Percentiles rank a stretch among this genome's conserved stretches.
Conservation (phyloP, 2,797 vertebrate species). For the Coranthus polyacanthus region DNA sequence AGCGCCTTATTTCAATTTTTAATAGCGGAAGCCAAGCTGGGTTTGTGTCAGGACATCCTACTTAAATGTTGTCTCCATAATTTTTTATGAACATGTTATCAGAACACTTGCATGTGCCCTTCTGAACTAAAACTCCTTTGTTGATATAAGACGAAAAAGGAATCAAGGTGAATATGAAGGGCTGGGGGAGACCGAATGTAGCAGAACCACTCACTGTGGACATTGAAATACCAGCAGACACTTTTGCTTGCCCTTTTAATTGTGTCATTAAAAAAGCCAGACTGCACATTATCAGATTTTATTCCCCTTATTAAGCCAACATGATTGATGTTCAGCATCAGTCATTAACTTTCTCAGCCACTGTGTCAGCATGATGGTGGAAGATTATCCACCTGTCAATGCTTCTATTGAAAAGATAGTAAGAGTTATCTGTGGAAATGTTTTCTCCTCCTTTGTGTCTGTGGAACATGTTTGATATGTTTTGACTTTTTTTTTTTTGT, state of each 20-base stretch:
- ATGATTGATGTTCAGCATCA: slow-evolving; percentile 12
- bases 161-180: slow-evolving; percentile 38
- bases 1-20: slow-evolving; percentile 85
- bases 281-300: slow-evolving; percentile 1
- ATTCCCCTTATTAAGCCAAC: background rate
- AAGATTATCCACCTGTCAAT: slow-evolving; percentile 1
- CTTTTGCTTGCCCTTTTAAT: slow-evolving; percentile 2
- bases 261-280: background rate
- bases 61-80: slow-evolving; percentile 42
- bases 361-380: background rate
- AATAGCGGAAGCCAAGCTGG: slow-evolving; percentile 62
- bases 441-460: background rate
- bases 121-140: slow-evolving; percentile 40
- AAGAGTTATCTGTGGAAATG: background rate
- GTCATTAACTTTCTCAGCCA: slow-evolving; percentile 10
- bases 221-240: slow-evolving; percentile 28
- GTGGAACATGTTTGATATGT: slow-evolving; percentile 19
- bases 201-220: slow-evolving; percentile 42
- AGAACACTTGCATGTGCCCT: slow-evolving; percentile 29
- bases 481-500: slow-evolving; percentile 33
- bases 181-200: slow-evolving; percentile 44
- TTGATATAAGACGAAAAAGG: slow-evolving; percentile 26
- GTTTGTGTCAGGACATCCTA: slow-evolving; percentile 79
- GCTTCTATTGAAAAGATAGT: slow-evolving; percentile 2
- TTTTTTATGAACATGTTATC: slow-evolving; percentile 9